Percentiles rank a stretch among this genome's conserved stretches.
Conservation (phyloP, 2,888 invertebrate genomes). For the Alentia gelatinosa region DNA sequence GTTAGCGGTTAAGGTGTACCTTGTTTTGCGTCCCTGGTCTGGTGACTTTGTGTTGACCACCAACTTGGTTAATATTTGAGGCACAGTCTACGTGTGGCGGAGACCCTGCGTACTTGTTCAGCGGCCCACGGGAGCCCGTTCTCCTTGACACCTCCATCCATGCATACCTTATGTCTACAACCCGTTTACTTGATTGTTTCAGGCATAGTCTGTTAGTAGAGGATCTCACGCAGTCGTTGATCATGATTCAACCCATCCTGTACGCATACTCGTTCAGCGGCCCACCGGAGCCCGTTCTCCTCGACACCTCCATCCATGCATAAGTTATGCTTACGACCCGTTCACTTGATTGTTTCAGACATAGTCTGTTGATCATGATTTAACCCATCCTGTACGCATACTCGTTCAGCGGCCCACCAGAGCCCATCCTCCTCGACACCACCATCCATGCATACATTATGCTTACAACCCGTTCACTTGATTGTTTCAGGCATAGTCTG, state of each 20-base stretch:
- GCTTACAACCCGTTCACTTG: too few relatives aligned
- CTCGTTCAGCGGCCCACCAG: conserved; percentile 97
- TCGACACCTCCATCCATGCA: conserved; percentile 99
- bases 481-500: conserved; percentile 95
- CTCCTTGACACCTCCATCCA: conserved; percentile 97
- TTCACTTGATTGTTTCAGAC: too few relatives aligned
- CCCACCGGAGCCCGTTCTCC: conserved; percentile 95
- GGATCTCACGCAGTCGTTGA: conserved; percentile 96
- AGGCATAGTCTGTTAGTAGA: conserved; percentile 98
- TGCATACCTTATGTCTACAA: too few relatives aligned
- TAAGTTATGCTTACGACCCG: too few relatives aligned
- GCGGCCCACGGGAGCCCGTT: conserved; percentile 97
- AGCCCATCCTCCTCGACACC: conserved; percentile 96
- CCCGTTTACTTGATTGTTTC: too few relatives aligned
- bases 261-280: conserved; percentile 99
- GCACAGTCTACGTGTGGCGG: too few relatives aligned
- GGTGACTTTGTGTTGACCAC: too few relatives aligned
- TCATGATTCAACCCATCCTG: conserved; percentile 99
- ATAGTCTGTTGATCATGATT: conserved; percentile 99
- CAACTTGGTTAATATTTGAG: too few relatives aligned
- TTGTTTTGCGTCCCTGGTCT: too few relatives aligned
- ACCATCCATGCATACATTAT: too few relatives aligned
- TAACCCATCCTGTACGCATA: conserved; percentile 99
- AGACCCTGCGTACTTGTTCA: conserved; percentile 99
- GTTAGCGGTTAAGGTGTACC: too few relatives aligned